These are phyloP conservation scores for Saccopteryx bilineata DNA, from an alignment of 2,113 vertebrate species.

Conservation along the genomic window DNA sequence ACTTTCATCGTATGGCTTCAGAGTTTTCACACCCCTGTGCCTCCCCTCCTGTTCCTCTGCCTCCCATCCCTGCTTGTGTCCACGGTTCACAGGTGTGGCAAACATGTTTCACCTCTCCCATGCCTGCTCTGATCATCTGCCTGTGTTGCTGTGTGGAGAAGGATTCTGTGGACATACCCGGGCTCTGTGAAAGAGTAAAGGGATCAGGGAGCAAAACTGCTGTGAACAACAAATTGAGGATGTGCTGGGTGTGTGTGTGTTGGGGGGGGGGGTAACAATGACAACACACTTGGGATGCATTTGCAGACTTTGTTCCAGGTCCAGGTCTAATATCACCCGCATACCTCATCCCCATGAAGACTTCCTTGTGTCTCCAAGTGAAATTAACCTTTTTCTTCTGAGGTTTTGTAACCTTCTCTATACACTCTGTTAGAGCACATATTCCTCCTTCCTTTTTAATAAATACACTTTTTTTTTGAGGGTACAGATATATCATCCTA, in stretches of 20 bases:
- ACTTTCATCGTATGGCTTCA: background rate
- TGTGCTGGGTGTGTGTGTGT: background rate
- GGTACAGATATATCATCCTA: background rate
- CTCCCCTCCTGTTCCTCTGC: background rate
- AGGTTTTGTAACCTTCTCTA: background rate
- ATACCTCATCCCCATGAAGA: background rate
- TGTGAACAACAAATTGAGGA: background rate
- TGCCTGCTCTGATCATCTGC: background rate
- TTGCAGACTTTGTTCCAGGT: background rate
- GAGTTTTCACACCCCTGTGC: background rate
- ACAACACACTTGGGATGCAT: background rate
- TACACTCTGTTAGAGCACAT: background rate
- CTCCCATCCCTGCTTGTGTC: background rate
- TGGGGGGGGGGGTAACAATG: accelerated
- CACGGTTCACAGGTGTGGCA: background rate
- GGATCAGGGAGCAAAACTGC: constrained; percentile 24
- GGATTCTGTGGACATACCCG: background rate
- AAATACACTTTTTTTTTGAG: background rate
- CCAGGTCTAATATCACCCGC: background rate
- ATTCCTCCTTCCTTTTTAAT: background rate
- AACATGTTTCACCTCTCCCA: background rate
- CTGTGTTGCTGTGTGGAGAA: background rate
- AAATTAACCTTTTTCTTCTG: constrained; percentile 31
- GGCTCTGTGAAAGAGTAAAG: background rate
- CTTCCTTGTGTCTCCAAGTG: background rate